A percentile compares a stretch with the other conserved stretches of the same genome.
These are phyloP conservation scores for Schrankia costaestrigalis DNA, from an alignment of 2,888 invertebrate species.

Conservation along the genomic window DNA sequence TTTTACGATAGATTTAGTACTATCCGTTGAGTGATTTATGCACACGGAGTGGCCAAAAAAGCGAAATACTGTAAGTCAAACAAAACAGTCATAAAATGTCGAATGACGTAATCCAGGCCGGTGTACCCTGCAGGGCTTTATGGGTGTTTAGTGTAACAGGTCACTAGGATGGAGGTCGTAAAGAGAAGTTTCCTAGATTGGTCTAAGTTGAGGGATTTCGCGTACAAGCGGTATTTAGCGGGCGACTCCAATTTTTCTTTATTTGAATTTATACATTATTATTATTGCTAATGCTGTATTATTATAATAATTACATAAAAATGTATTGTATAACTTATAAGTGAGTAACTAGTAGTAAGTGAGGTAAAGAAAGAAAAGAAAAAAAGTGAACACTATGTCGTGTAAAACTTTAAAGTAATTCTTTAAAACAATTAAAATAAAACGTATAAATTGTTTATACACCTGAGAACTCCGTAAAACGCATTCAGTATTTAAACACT, in stretches of 20 bases:
- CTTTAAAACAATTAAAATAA: no score
- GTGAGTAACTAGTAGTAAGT: no score
- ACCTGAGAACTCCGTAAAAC: no score
- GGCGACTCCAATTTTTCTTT: neutral
- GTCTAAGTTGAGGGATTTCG: slow-evolving; percentile 29
- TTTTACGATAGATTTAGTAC: slow-evolving; percentile 25
- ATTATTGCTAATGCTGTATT: no score
- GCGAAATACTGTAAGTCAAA: slow-evolving; percentile 27
- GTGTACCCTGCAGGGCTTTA: slow-evolving; percentile 53
- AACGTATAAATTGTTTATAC: no score
- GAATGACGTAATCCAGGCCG: slow-evolving; percentile 53
- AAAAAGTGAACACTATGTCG: neutral
- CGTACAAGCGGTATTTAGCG: slow-evolving; percentile 3
- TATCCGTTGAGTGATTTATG: slow-evolving; percentile 26
- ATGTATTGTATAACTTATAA: no score
- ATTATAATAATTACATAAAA: no score
- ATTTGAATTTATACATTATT: no score
- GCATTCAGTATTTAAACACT: no score
- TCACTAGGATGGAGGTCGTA: slow-evolving; percentile 50
- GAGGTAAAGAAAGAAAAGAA: no score
- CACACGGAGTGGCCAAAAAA: slow-evolving; percentile 31
- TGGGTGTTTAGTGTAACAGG: slow-evolving; percentile 55
- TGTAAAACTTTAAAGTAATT: no score
- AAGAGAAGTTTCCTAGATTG: slow-evolving; percentile 47
- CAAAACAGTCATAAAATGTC: slow-evolving; percentile 45